Base-by-base conservation (phyloP, 2,888 invertebrate species). In the Euplagia quadripunctaria region DNA sequence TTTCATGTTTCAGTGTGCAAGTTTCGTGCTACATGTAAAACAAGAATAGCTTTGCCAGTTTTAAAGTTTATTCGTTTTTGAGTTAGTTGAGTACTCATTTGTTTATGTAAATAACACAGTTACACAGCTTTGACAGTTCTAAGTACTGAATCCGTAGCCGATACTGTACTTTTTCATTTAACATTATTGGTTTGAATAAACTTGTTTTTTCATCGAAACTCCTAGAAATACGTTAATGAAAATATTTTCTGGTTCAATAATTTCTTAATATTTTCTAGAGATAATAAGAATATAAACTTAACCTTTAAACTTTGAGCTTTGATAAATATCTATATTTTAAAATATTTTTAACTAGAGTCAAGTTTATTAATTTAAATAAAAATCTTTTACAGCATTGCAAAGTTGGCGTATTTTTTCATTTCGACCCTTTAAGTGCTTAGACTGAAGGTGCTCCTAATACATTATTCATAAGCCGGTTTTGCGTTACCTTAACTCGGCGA, bases 381-480 rank as follows among this genome's bases (percentile, higher is more conserved):
- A 77, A 70, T 70, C 31, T 74, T 73, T 46, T 70, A 64, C 63
- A 61, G 65, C 66, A 72, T 74, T 80, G 68, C 74, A 80, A 82
- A 76, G 72, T 73, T 78, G 31, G 73, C 73, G 71, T 76, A 76
- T 77, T 84, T 78, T 82, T 83, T 83, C 81, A 82, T 82, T 84
- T 79, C 76, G 76, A 77, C 65, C 75, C 76, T 78, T 76, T 78
- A 82, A 84, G 78, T 82, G 75, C 84, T 82, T 79, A 80, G 78
- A 75, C 84, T 81, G 73, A 69, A 84, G 81, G 79, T 82, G 79
- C 81, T 75, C 73, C 75, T 84, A 65, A 81, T 84, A 81, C 77
- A 84, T 84, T 83, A 84, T 84, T 82, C 85, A 84, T 78, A 73
- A 84, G 74, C 70, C 66, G 77, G 76, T 83, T 79, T 66, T 79